phyloP scores from a whole-genome alignment of 2,888 invertebrate genomes.

The Celastrina argiolus region DNA sequence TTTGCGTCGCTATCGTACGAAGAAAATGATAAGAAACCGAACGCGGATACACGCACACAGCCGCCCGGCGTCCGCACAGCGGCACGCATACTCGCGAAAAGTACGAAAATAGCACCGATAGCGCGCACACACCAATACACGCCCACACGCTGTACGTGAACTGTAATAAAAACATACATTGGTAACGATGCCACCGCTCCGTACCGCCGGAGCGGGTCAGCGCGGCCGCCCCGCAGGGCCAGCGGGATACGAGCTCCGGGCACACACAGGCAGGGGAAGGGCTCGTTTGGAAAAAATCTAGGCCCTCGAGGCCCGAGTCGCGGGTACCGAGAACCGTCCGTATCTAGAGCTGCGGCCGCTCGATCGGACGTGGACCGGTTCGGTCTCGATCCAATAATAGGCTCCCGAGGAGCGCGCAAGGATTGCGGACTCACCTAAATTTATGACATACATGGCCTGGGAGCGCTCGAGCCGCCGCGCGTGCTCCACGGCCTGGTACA shows the following conservation, averaged over 20 bases:
- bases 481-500: slow-evolving; percentile 74
- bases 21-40: slow-evolving; percentile 66
- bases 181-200: slow-evolving; percentile 49
- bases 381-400: slow-evolving; percentile 63
- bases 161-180: slow-evolving; percentile 74
- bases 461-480: slow-evolving; percentile 74
- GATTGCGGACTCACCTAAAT: slow-evolving; percentile 74
- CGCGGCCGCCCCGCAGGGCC: slow-evolving; percentile 32
- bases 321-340: slow-evolving; percentile 30
- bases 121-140: slow-evolving; percentile 75
- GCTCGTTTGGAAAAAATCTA: slow-evolving; percentile 46
- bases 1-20: slow-evolving; percentile 54
- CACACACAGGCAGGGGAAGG: slow-evolving; percentile 45
- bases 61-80: slow-evolving; percentile 38
- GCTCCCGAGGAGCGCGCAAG: slow-evolving; percentile 48
- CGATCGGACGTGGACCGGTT: slow-evolving; percentile 56
- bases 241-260: slow-evolving; percentile 24
- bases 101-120: slow-evolving; percentile 69
- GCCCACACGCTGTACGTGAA: slow-evolving; percentile 70
- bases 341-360: slow-evolving; percentile 40
- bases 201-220: background rate
- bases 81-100: slow-evolving; percentile 44
- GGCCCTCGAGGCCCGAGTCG: slow-evolving; percentile 37
- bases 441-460: slow-evolving; percentile 77
- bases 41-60: slow-evolving; percentile 65